Base-by-base conservation (phyloP, 2,797 vertebrate species). In the Saxicola maurus region DNA sequence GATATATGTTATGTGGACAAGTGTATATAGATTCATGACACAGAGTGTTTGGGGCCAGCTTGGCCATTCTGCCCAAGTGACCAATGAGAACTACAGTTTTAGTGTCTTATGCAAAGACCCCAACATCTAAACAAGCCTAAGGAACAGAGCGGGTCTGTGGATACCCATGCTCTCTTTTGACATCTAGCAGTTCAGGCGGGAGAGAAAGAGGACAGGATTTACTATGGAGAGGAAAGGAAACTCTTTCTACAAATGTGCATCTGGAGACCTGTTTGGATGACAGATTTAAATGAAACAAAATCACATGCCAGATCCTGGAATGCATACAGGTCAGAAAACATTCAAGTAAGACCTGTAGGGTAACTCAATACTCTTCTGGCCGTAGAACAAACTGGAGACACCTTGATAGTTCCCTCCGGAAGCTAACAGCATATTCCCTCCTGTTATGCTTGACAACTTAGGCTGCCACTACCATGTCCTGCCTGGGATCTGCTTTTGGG, bases 191-290 rank as follows among this genome's bases (percentile, higher is more conserved):
- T 30, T 57, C 43, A 68, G 6, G 10, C 4, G 53, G 31, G 25
- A 82, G 4, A 31, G 7, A 33, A 72, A 68, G 78, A 42, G 4
- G 10, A 13, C 9, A 38, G 27, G 28, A 72, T 38, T 68, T 76
- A 24, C n/a, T 35, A 53, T 0, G 0, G 7, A 5, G 14, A 79
- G 14, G 12, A 40, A 81, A 73, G 11, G 4, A 46, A 21, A 28
- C 28, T 68, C 8, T 71, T 21, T 30, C 31, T 37, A 64, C 12
- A 55, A 57, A 62, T 11, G 9, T 35, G 27, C 13, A 51, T 25
- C 17, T 51, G 56, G 61, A 82, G 27, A 42, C 17, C 14, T 82
- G 14, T 48, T 35, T 38, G 35, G 8, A 85, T 48, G 37, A 62
- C 56, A 87, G 31, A 65, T 2, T 10, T 51, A 61, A 87, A 28